Evolutionary conservation across 2,888 invertebrate species (phyloP), one percentile per base, ranked within the genome.

Genomic region (Dyspetes luteomarginatus): DNA sequence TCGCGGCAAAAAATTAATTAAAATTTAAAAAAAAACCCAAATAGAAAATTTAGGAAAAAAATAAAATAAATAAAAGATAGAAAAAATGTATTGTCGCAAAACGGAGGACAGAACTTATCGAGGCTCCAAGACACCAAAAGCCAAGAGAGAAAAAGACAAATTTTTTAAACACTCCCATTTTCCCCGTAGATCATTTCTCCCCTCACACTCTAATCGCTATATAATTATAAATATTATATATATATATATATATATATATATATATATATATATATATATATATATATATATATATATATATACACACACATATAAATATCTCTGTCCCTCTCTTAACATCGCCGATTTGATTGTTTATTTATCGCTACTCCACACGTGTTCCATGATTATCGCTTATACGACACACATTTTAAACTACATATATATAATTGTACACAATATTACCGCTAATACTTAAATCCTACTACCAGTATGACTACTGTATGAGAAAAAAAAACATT

Each of bases 41-140:
- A n/a, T n/a, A n/a, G n/a, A 48, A 19, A 1, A 15, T 48, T 48
- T 19, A 17, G 17, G 7, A 48, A 15, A 19, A 48, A 48, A 4
- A 17, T 19, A 17, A n/a, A 48, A 48, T 1, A 3, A 15, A 5
- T n/a, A 28, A 15, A 41, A 30, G 24, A n/a, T 45, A 55, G 4
- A 28, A 62, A 45, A 2, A 45, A 15, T 15, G 5, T 15, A 56
- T 55, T 26, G 17, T 74, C 62, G 68, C 15, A 12, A 48, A n/a
- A 41, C 56, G 58, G 71, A 69, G 56, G 48, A 78, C 77, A 78
- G 75, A 76, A 78, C 78, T 85, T 86, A 84, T 89, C 88, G 84
- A 90, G 88, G 83, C 86, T 89, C 85, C 88, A 85, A 87, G 90
- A 86, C 87, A 86, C 77, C 60, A 60, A 43, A n/a, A 22, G 36